Conservation (phyloP, 2,113 vertebrate genomes). For the Daubentonia madagascariensis region DNA sequence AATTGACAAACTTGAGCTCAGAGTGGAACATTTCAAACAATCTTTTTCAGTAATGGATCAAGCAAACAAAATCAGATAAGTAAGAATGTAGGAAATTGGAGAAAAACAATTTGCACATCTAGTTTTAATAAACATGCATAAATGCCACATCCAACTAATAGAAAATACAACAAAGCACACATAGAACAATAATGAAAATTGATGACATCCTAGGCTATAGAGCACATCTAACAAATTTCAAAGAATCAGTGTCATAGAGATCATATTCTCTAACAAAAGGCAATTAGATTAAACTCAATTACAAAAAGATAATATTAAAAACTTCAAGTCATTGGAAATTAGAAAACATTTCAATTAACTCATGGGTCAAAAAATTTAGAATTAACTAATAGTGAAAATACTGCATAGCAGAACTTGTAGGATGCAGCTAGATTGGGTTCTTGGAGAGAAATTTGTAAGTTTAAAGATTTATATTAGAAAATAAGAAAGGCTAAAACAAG, state of each 20-base stretch:
- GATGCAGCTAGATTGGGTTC: background rate
- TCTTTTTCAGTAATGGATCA: background rate
- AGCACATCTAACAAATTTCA: background rate
- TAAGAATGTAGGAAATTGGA: background rate
- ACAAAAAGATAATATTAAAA: background rate
- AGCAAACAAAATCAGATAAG: background rate
- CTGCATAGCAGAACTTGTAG: background rate
- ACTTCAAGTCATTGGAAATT: constrained; percentile 18
- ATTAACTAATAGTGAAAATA: background rate
- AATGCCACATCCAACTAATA: background rate
- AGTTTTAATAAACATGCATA: background rate
- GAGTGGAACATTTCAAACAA: background rate
- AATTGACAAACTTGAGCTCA: background rate
- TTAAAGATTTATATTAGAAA: constrained; percentile 13
- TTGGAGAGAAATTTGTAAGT: background rate
- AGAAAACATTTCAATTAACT: background rate
- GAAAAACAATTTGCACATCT: constrained; percentile 4
- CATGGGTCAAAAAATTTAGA: background rate
- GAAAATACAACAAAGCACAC: background rate
- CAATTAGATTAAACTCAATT: constrained; percentile 8
- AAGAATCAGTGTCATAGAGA: background rate
- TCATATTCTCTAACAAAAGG: constrained; percentile 2
- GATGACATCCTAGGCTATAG: background rate
- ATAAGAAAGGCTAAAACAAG: background rate
- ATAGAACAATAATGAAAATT: background rate